A percentile compares a stretch with the other conserved stretches of the same genome.
These are phyloP conservation scores for Bombus sibiricus DNA, from an alignment of 1,140 invertebrate genomes.

Conservation along the genomic window DNA sequence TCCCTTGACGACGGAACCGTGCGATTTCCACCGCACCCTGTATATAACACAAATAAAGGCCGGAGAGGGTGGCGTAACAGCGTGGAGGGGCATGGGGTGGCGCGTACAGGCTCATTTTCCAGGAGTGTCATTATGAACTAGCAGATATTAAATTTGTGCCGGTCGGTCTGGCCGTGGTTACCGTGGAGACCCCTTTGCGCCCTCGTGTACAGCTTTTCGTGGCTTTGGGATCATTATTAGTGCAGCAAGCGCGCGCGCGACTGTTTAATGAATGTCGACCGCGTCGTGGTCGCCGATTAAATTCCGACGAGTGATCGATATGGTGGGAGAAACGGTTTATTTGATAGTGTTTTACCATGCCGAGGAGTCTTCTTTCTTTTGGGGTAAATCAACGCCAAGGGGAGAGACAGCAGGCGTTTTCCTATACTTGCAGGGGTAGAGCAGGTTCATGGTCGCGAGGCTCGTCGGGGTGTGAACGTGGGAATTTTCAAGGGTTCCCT, in stretches of 20 bases:
- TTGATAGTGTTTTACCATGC: slow-evolving; percentile 10
- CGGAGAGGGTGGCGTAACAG: background rate
- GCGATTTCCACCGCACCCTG: slow-evolving; percentile 29
- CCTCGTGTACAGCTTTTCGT: slow-evolving; percentile 62
- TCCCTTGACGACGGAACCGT: background rate
- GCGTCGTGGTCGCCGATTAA: slow-evolving; percentile 59
- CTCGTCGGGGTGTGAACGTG: slow-evolving; percentile 18
- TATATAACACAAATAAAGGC: slow-evolving; percentile 53
- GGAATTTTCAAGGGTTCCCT: slow-evolving; percentile 23
- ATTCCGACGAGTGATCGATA: slow-evolving; percentile 61
- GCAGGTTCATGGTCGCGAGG: background rate
- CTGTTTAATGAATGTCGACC: slow-evolving; percentile 64
- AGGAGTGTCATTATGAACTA: slow-evolving; percentile 71
- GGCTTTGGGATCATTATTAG: slow-evolving; percentile 70
- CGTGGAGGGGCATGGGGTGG: background rate
- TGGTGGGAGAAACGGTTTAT: slow-evolving; percentile 24
- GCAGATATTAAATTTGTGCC: slow-evolving; percentile 71
- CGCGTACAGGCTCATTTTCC: slow-evolving; percentile 64
- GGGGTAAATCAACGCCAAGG: background rate
- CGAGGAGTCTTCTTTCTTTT: background rate
- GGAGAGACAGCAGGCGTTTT: too few species aligned
- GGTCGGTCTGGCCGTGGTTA: slow-evolving; percentile 65
- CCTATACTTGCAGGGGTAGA: too few species aligned
- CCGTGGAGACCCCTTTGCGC: slow-evolving; percentile 67
- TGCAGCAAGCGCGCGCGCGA: slow-evolving; percentile 55